phyloP scores from a whole-genome alignment of 1,140 invertebrate genomes.

The Drosophila littoralis region DNA sequence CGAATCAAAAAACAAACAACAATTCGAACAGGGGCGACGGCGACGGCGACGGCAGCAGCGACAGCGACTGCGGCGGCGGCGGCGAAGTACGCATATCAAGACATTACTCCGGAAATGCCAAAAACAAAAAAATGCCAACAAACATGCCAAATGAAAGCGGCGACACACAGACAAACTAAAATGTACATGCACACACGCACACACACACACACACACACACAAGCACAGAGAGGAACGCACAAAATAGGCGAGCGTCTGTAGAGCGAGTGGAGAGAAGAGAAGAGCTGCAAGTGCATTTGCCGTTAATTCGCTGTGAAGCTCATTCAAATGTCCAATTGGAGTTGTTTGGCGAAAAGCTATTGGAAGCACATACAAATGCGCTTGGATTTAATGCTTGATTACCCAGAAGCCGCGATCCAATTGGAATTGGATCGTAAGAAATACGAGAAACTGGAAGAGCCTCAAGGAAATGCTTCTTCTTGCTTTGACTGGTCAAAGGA shows the following conservation, averaged over 20 bases:
- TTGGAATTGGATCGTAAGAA: not conserved
- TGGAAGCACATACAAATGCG: no score
- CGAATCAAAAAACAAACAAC: constrained; percentile 45
- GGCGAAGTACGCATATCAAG: constrained; percentile 58
- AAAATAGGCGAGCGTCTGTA: constrained; percentile 9
- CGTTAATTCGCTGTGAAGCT: not conserved
- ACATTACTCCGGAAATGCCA: constrained; percentile 83
- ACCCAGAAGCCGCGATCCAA: not conserved
- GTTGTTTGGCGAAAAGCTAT: not conserved
- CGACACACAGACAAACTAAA: not conserved
- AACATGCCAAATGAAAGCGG: constrained; percentile 49
- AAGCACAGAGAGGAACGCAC: constrained; percentile 21
- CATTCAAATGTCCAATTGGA: constrained; percentile 7
- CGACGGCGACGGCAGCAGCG: not conserved
- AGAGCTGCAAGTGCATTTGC: constrained; percentile 32
- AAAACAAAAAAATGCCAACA: constrained; percentile 60
- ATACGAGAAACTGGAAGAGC: not conserved
- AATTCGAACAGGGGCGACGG: constrained; percentile 20
- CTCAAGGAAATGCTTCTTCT: not conserved
- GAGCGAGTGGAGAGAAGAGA: not conserved
- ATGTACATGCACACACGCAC: not conserved
- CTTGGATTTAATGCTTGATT: not conserved
- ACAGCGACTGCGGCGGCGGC: not conserved
- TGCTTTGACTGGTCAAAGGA: no score
- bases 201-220: constrained; percentile 5